Base-by-base conservation (phyloP, 2,113 vertebrate genomes). In the Dendropsophus ebraccatus region DNA sequence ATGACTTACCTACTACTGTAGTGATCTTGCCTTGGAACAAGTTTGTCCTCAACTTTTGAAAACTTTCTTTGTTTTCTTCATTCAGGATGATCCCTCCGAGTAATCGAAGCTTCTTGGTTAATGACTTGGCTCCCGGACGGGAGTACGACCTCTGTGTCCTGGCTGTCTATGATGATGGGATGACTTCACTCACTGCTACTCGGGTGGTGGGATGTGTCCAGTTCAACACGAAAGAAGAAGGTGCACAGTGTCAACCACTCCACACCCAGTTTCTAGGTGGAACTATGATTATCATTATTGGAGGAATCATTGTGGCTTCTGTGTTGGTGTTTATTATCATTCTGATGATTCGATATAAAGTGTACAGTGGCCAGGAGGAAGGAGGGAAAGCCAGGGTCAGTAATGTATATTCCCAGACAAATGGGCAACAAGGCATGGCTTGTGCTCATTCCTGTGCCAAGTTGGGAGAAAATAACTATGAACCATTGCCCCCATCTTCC, bases 281-380 rank as follows among this genome's bases (percentile, higher is more conserved):
- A 88, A 98, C 97, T 86, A 97, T 97, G 96, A 98, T 98, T 92
- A 97, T 98, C 89, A 97, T 97, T 91, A 97, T 99, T 70, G 97
- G 97, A 7, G 97, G 97, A 14, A 96, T 98, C 91, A 99, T 99
- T 52, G 97, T 98, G 65, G 97, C 97, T 17, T 99, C 97, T 0
- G 97, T 98, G 85, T 93, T 98, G 23, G 96, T 98, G 87, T 98
- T 98, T 93, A 99, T 98, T 89, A 94, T 99, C 91, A 96, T 99
- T 91, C 95, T 99, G 83, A 97, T 97, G 95, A 97, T 98, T 87
- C 96, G 97, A 49, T 99, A 97, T 93, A 99, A 97, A 89, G 95
- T 96, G 82, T 96, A 97, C 35, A 92, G 94, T 32, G 92, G 93
- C 19, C 94, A 92, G 0, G 95, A 96, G 4, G 91, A 93, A 12